Evolutionary conservation across 2,888 invertebrate genomes (phyloP), one percentile per base, ranked within the genome.

Genomic region (Helleia helle): DNA sequence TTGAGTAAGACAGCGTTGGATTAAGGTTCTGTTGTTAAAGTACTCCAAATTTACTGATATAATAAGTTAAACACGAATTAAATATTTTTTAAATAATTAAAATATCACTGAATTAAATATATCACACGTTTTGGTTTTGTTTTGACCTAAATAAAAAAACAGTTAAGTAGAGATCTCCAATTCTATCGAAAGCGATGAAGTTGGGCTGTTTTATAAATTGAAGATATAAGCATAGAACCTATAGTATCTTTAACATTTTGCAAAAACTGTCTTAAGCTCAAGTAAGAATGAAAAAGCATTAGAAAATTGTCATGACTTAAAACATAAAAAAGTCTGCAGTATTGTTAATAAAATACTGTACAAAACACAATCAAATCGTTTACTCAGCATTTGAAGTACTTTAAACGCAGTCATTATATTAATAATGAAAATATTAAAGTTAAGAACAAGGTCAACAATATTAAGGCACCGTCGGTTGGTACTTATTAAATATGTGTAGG

Each of bases 381-480:
- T n/a, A n/a, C n/a, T n/a, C n/a, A n/a, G n/a, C n/a, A 15, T 25
- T 31, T 25, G 39, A 39, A 39, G 39, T 39, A 39, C 39, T 8
- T 12, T 11, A 14, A 15, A 22, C 9, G 14, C 14, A 11, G 22
- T 7, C 6, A 12, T 4, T 13, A 8, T 29, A 18, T 4, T 18
- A 4, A n/a, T n/a, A n/a, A 34, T 7, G 34, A 18, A 22, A 12
- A 29, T 29, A 29, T 29, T 8, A 29, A 41, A 36, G 40, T 17
- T 44, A 36, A 37, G 45, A 44, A 47, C 36, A 47, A 43, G 44
- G 52, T 51, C 50, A 50, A 57, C 51, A 51, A 50, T 48, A 51
- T 56, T 69, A 83, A 83, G 83, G 83, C 83, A 83, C 83, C 77
- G 67, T 76, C 72, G 83, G 83, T 79, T 65, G 51, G 46, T 53